A percentile compares a stretch with the other conserved stretches of the same genome.
Evolutionary conservation across 2,797 vertebrate species (phyloP).

Genomic region (Cyclura pinguis): DNA sequence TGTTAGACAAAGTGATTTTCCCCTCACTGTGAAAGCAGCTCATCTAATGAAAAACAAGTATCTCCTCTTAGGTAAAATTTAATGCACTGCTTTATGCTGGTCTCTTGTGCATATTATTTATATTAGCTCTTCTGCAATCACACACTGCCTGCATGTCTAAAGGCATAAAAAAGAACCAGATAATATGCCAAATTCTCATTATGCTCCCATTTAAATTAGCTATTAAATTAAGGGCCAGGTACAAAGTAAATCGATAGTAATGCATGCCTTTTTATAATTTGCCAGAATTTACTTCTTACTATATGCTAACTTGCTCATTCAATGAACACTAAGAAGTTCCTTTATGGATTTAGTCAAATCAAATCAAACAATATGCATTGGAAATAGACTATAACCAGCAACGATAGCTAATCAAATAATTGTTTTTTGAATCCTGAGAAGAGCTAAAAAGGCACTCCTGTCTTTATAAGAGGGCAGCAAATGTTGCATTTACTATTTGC

Average conservation of each 20-base stretch:
- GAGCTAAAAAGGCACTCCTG: conserved; percentile 11
- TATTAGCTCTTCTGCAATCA: conserved; percentile 33
- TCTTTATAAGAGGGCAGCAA: conserved; percentile 10
- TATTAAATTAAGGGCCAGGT: conserved; percentile 60
- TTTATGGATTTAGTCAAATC: conserved; percentile 28
- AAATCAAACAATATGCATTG: conserved; percentile 43
- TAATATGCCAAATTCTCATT: conserved; percentile 42
- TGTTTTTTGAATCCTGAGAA: conserved; percentile 23
- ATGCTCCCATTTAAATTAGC: conserved; percentile 57
- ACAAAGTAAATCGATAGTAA: conserved; percentile 48
- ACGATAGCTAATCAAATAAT: conserved; percentile 6
- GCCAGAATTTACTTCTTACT: conserved; percentile 29
- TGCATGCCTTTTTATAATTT: conserved; percentile 53
- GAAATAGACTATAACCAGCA: conserved; percentile 47
- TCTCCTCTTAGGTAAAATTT: conserved; percentile 28
- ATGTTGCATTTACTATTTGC: not conserved
- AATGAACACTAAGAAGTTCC: conserved; percentile 27
- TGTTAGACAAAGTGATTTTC: conserved; percentile 32
- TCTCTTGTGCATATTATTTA: conserved; percentile 7
- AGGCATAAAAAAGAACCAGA: not conserved
- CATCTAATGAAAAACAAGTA: conserved; percentile 43
- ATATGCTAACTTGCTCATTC: conserved; percentile 26
- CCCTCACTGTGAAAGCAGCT: conserved; percentile 3
- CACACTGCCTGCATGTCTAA: conserved; percentile 49
- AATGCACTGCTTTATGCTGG: conserved; percentile 7